Base-by-base conservation (phyloP, 2,888 invertebrate genomes). In the Cylloceria caligata region DNA sequence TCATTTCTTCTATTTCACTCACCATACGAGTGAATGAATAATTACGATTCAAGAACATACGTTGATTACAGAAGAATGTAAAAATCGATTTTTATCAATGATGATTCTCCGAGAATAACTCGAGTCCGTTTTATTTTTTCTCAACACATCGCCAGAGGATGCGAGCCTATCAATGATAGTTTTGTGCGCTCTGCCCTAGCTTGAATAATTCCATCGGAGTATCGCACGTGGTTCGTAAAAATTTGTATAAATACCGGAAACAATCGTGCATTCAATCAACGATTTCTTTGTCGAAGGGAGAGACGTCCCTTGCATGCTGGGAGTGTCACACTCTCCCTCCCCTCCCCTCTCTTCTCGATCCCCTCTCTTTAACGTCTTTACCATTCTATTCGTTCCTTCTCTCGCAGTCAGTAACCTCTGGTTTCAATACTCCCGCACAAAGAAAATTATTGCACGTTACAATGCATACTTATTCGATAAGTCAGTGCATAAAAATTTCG, bases 251-350 rank as follows among this genome's bases (percentile, higher is more conserved):
- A 86, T 85, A 86, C 85, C 84, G 85, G 85, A 87, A 86, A 84
- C 86, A 86, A 87, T 86, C 85, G 84, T 83, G 86, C 83, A 87
- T 87, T 87, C 87, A 87, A 85, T 86, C 85, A 86, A 85, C 86
- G 86, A 84, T 85, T 86, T 86, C 84, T 86, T 86, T 86, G 86
- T 86, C 84, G 81, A 85, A 86, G 86, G 84, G 84, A 83, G 84
- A 84, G 80, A 85, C 83, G 85, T 84, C 85, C 86, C 83, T 78
- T 84, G 85, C 81, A 86, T 84, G 81, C 71, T 64, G 67, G 60
- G 72, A 74, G 79, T 80, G 80, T 76, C 77, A 69, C 73, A 78
- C 77, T 62, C 67, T 49, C 67, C 65, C 69, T 49, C 71, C 39
- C 24, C 60, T 39, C 71, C 39, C 24, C 60, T 39, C 19, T 27